These are phyloP conservation scores for Malurus alboscapulatus DNA, from an alignment of 2,113 vertebrate genomes.

Conservation along the genomic window DNA sequence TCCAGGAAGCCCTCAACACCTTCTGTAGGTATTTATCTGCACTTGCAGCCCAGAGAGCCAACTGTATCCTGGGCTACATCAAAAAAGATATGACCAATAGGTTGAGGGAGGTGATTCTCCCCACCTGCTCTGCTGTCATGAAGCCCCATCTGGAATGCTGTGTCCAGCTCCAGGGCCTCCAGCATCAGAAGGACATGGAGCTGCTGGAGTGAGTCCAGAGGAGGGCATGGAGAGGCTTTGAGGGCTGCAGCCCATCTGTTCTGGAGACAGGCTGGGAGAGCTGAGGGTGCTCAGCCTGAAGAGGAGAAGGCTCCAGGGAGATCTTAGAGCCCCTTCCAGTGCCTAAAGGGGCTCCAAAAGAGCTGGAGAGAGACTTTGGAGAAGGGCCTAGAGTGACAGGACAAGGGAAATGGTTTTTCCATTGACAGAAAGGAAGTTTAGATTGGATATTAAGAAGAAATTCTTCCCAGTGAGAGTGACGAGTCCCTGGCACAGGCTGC, in stretches of 20 bases:
- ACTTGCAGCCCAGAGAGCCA: not conserved
- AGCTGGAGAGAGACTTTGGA: not conserved
- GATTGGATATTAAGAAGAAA: not conserved
- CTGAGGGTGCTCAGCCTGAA: not conserved
- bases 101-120: not conserved
- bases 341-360: not conserved
- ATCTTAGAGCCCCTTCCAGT: not conserved
- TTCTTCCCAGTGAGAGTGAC: not conserved
- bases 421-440: not conserved
- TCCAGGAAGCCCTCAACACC: not conserved
- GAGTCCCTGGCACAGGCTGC: not conserved
- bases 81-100: not conserved
- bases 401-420: not conserved
- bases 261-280: not conserved
- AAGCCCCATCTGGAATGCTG: not conserved
- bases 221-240: not conserved
- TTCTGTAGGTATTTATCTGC: not conserved
- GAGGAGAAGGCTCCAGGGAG: not conserved
- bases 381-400: not conserved
- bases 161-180: not conserved
- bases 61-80: not conserved
- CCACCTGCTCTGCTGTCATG: not conserved
- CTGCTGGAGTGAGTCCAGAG: rapidly evolving
- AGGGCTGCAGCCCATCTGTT: not conserved
- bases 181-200: not conserved